A percentile compares a stretch with the other conserved stretches of the same genome.
phyloP scores from a whole-genome alignment of 2,113 vertebrate genomes.

The Cnemophilus loriae region DNA sequence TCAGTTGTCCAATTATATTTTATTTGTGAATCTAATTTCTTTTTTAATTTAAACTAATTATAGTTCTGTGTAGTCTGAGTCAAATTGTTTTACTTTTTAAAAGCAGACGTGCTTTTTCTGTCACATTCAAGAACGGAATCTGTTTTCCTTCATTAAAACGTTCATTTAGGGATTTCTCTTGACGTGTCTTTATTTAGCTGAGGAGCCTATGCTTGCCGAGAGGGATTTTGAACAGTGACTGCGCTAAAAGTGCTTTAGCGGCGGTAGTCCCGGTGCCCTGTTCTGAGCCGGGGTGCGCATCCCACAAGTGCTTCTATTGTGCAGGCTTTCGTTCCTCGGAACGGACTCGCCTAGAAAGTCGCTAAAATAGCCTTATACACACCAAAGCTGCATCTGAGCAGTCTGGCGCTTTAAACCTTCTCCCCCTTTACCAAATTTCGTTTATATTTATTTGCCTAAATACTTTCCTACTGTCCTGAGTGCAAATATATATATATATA shows the following conservation, averaged over 20 bases:
- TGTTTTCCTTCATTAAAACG: constrained; percentile 7
- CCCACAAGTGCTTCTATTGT: neutral
- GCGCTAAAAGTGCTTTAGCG: neutral
- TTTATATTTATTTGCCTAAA: neutral
- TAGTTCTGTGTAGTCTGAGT: neutral
- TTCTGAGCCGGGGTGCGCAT: neutral
- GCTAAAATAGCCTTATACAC: neutral
- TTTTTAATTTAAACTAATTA: constrained; percentile 72
- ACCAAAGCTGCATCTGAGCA: neutral
- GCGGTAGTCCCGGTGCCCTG: neutral
- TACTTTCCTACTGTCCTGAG: neutral
- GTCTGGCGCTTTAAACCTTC: neutral
- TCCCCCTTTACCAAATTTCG: neutral
- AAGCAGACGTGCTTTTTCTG: constrained; percentile 44
- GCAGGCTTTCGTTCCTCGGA: neutral
- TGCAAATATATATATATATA: neutral
- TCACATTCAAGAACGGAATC: neutral
- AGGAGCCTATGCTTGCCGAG: neutral
- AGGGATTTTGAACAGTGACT: neutral
- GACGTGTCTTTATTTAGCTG: neutral
- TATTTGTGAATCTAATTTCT: constrained; percentile 72
- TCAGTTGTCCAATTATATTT: constrained; percentile 73
- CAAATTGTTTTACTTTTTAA: constrained; percentile 43
- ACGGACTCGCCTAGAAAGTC: neutral
- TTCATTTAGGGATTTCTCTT: neutral